phyloP scores from a whole-genome alignment of 2,888 invertebrate species.

The Leucania comma region DNA sequence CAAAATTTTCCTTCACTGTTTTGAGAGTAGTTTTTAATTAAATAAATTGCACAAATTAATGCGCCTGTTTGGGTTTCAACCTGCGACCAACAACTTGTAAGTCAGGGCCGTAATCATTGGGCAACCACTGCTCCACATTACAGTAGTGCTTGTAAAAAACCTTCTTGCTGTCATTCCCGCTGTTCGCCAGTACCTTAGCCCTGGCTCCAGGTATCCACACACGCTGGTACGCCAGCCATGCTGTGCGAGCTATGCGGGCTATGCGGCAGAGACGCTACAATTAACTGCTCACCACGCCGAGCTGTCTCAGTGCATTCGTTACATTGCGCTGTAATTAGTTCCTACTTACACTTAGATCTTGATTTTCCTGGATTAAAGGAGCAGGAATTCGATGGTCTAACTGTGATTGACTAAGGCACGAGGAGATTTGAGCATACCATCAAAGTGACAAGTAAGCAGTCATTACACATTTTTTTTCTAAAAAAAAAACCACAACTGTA shows the following conservation, averaged over 20 bases:
- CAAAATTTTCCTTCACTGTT: no score
- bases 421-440: no score
- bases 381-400: neutral
- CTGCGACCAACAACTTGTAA: no score
- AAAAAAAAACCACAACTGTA: no score
- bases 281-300: slow-evolving; percentile 45
- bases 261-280: slow-evolving; percentile 44
- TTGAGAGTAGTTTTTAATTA: no score
- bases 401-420: neutral
- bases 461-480: neutral
- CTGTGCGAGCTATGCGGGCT: slow-evolving; percentile 6
- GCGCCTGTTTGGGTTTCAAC: no score
- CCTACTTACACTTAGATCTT: slow-evolving; percentile 27
- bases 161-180: neutral
- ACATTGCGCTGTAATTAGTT: slow-evolving; percentile 49
- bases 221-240: neutral
- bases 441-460: neutral
- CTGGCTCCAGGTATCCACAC: neutral
- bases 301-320: slow-evolving; percentile 13
- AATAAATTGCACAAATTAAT: no score
- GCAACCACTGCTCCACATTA: no score
- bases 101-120: no score
- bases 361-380: neutral
- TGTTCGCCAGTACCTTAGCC: slow-evolving; percentile 17
- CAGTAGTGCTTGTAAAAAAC: neutral